Percentiles rank a stretch among this genome's conserved stretches.
phyloP scores from a whole-genome alignment of 2,113 vertebrate species.

The Uria aalge region DNA sequence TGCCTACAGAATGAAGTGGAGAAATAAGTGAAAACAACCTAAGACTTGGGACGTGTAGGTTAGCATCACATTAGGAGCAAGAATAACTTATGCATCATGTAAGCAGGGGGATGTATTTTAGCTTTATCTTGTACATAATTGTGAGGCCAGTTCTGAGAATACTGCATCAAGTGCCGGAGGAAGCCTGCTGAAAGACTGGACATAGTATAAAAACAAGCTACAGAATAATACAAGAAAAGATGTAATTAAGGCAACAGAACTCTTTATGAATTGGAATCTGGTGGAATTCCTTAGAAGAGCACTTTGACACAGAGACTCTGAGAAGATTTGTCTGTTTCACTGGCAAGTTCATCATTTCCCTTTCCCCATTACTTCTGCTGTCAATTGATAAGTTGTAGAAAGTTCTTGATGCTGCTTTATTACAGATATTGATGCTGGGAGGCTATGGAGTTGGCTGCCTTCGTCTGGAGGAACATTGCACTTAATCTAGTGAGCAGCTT shows the following conservation, averaged over 20 bases:
- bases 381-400: background rate
- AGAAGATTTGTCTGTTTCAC: background rate
- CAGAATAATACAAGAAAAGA: background rate
- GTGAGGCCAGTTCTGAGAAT: background rate
- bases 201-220: background rate
- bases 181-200: background rate
- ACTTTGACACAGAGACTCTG: background rate
- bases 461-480: background rate
- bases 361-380: background rate
- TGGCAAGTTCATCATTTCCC: background rate
- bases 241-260: background rate
- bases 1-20: background rate
- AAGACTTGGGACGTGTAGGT: fast-evolving
- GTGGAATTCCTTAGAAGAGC: background rate
- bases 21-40: background rate
- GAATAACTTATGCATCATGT: background rate
- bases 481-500: background rate
- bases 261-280: background rate
- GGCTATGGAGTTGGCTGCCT: background rate
- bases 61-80: background rate
- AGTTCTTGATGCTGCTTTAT: background rate
- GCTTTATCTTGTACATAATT: background rate
- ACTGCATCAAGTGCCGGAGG: background rate
- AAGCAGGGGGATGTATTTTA: background rate
- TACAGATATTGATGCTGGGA: background rate